These are phyloP conservation scores for Sitta carolinensis DNA, from an alignment of 2,797 vertebrate genomes.

Conservation along the genomic window DNA sequence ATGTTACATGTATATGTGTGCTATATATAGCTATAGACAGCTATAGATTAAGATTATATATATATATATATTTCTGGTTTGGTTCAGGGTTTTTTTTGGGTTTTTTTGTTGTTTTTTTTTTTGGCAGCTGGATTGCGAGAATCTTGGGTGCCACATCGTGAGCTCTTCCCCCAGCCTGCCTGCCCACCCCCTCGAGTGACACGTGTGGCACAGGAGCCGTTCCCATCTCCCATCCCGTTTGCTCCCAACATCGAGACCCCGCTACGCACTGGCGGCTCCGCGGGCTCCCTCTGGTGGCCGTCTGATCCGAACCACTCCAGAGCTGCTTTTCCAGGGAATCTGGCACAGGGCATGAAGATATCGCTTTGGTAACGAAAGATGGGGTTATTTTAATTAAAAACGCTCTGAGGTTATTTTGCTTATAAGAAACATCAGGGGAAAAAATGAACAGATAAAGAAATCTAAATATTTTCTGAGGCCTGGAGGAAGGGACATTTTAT, in stretches of 20 bases:
- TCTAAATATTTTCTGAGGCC: background rate
- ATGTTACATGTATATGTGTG: too few relatives aligned
- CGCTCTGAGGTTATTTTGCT: fast-evolving
- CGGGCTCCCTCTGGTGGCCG: conserved; percentile 19
- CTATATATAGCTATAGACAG: background rate
- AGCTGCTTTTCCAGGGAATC: background rate
- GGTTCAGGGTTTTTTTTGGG: too few relatives aligned
- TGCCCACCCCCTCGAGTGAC: fast-evolving
- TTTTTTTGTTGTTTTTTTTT: background rate
- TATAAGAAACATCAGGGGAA: background rate
- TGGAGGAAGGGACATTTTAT: background rate
- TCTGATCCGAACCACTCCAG: background rate
- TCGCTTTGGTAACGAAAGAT: background rate
- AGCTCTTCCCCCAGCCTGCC: background rate
- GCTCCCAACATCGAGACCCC: fast-evolving
- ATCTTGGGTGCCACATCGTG: background rate
- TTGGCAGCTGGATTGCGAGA: background rate
- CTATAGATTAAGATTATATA: background rate
- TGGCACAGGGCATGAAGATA: fast-evolving
- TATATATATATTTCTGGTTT: too few relatives aligned
- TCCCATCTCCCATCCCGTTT: fast-evolving
- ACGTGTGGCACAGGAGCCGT: fast-evolving
- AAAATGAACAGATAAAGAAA: background rate
- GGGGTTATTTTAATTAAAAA: background rate
- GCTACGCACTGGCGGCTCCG: background rate